Conservation (phyloP, 1,140 invertebrate genomes). For the Achatina immaculata region DNA sequence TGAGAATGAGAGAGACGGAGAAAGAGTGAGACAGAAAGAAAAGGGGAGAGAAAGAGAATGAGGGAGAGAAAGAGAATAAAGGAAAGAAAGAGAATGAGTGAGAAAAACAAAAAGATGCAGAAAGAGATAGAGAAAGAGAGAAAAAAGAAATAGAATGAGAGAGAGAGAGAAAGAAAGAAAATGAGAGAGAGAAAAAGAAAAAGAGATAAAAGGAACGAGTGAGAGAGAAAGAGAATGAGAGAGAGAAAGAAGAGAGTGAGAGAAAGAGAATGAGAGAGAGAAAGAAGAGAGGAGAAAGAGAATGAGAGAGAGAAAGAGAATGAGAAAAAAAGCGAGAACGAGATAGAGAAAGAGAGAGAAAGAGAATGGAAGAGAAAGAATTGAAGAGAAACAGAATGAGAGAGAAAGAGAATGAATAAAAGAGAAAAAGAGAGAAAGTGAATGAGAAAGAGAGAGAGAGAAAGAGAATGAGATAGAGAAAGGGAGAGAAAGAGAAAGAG, state of each 20-base stretch:
- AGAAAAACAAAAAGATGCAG: not conserved
- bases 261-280: constrained; percentile 34
- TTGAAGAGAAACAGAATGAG: not conserved
- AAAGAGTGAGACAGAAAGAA: not conserved
- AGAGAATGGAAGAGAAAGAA: too few species aligned
- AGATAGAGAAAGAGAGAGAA: too few species aligned
- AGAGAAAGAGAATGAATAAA: not conserved
- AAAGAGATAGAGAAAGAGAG: not conserved
- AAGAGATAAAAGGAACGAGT: constrained; percentile 13
- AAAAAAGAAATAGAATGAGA: not conserved
- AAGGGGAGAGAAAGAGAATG: not conserved
- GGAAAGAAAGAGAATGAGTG: not conserved
- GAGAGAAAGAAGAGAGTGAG: not conserved
- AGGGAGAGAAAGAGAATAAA: not conserved
- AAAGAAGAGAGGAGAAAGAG: constrained; percentile 23
- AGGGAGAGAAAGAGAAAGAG: constrained; percentile 17
- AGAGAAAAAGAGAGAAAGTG: not conserved
- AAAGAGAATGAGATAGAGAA: not conserved
- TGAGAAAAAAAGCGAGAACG: too few species aligned
- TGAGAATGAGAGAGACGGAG: not conserved
- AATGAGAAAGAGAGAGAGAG: not conserved
- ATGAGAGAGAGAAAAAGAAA: constrained; percentile 24
- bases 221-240: constrained; percentile 16
- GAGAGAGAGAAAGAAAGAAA: not conserved
- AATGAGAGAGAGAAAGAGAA: constrained; percentile 35